Percentiles rank a stretch among this genome's conserved stretches.
Conservation (phyloP, 2,797 vertebrate species). For the Helicolenus hilgendorfi region DNA sequence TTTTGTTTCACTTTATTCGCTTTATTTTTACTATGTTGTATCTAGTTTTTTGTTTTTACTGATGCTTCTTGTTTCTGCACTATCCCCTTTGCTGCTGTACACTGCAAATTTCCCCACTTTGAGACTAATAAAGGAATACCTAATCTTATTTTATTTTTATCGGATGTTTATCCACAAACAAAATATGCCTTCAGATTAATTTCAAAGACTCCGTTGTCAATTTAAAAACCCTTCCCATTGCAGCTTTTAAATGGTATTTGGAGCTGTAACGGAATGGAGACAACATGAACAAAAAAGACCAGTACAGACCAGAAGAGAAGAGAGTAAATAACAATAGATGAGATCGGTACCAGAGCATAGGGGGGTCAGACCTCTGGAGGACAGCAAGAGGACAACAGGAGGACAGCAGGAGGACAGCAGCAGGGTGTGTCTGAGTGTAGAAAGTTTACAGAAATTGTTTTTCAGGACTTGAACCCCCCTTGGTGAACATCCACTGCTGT, state of each 20-base stretch:
- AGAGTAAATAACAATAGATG: slow-evolving; percentile 8
- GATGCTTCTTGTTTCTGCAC: no score
- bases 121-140: no score
- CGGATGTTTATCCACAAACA: not conserved
- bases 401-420: not conserved
- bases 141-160: no score
- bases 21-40: no score
- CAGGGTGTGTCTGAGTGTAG: slow-evolving; percentile 49
- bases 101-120: no score
- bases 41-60: no score
- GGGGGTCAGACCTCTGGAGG: not conserved
- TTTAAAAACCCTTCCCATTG: not conserved
- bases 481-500: slow-evolving; percentile 41
- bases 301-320: not conserved
- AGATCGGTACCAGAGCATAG: not conserved
- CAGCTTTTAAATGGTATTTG: not conserved
- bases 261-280: not conserved
- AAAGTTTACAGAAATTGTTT: slow-evolving; percentile 68
- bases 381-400: not conserved
- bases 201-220: not conserved
- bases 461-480: slow-evolving; percentile 44
- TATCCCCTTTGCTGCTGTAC: no score
- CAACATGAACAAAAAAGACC: not conserved
- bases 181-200: not conserved
- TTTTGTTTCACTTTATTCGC: no score